A percentile compares a stretch with the other conserved stretches of the same genome.
Evolutionary conservation across 2,888 invertebrate species (phyloP).

Genomic region (Elmis aenea): DNA sequence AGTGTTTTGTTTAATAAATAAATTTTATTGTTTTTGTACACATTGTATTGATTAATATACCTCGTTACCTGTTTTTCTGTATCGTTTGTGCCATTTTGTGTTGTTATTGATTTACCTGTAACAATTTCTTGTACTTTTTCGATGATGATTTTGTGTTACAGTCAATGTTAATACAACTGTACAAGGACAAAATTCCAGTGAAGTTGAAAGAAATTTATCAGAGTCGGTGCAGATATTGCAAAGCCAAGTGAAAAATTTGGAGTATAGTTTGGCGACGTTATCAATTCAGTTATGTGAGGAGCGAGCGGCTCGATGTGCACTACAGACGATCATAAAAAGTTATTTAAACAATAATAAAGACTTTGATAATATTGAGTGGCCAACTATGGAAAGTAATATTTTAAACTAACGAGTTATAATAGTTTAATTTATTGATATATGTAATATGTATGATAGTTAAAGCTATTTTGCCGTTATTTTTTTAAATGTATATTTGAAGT

Average conservation of each 20-base stretch:
- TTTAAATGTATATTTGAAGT: too few relatives aligned
- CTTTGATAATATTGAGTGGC: slow-evolving; percentile 41
- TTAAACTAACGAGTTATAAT: slow-evolving; percentile 16
- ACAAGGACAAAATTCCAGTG: not conserved
- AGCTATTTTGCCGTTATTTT: too few relatives aligned
- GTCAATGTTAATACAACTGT: not conserved
- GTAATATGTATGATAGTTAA: not conserved
- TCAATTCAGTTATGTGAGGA: slow-evolving; percentile 42
- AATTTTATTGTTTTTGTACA: too few relatives aligned
- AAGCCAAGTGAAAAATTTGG: slow-evolving; percentile 36
- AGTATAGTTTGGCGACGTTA: slow-evolving; percentile 39
- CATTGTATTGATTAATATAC: too few relatives aligned
- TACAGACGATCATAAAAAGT: slow-evolving; percentile 39
- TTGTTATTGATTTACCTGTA: too few relatives aligned
- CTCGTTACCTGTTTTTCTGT: too few relatives aligned
- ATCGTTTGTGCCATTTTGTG: too few relatives aligned
- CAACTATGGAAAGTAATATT: slow-evolving; percentile 30
- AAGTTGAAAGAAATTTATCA: slow-evolving; percentile 21
- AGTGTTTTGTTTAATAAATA: too few relatives aligned
- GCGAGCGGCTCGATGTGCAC: slow-evolving; percentile 38
- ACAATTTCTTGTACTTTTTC: too few relatives aligned
- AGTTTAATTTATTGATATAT: not conserved
- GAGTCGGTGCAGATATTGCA: slow-evolving; percentile 29
- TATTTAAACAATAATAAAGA: slow-evolving; percentile 38
- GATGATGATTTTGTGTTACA: too few relatives aligned